A percentile compares a stretch with the other conserved stretches of the same genome.
Evolutionary conservation across 2,113 vertebrate species (phyloP).

Genomic region (Phylloscopus trochiloides): DNA sequence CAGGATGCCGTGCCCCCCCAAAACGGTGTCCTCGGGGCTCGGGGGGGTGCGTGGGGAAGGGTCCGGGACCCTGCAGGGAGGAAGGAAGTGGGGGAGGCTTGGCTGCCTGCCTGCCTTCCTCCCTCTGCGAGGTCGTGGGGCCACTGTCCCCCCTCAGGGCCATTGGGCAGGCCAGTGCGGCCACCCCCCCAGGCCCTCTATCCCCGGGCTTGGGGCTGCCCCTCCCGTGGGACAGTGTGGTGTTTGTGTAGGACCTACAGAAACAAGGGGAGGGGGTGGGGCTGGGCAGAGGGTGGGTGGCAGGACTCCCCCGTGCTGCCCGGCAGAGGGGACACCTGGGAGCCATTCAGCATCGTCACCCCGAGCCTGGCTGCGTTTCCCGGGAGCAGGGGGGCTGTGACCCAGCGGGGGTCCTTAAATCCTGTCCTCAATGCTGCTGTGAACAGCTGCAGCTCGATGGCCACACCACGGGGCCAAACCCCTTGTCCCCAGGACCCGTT

Average conservation of each 20-base stretch:
- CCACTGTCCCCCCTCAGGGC: neutral
- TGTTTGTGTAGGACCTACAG: neutral
- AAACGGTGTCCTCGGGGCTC: fast-evolving
- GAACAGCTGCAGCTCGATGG: neutral
- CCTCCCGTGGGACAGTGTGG: fast-evolving
- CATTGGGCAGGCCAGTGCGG: fast-evolving
- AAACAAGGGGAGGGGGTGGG: neutral
- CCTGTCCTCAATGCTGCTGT: neutral
- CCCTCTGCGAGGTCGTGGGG: neutral
- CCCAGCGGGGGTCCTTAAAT: neutral
- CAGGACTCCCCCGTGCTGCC: fast-evolving
- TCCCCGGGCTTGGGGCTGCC: neutral
- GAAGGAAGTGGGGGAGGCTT: neutral
- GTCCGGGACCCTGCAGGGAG: neutral
- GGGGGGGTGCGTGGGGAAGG: neutral
- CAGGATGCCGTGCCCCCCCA: neutral
- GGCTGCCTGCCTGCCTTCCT: neutral
- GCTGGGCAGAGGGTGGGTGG: neutral
- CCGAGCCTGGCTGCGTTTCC: neutral
- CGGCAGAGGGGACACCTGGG: neutral
- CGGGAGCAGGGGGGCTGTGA: neutral
- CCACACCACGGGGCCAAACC: fast-evolving
- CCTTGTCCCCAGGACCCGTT: fast-evolving
- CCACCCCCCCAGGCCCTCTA: neutral
- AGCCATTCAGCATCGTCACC: fast-evolving